Evolutionary conservation across 2,113 vertebrate genomes (phyloP).

Genomic region (Chloropsis cyanopogon): DNA sequence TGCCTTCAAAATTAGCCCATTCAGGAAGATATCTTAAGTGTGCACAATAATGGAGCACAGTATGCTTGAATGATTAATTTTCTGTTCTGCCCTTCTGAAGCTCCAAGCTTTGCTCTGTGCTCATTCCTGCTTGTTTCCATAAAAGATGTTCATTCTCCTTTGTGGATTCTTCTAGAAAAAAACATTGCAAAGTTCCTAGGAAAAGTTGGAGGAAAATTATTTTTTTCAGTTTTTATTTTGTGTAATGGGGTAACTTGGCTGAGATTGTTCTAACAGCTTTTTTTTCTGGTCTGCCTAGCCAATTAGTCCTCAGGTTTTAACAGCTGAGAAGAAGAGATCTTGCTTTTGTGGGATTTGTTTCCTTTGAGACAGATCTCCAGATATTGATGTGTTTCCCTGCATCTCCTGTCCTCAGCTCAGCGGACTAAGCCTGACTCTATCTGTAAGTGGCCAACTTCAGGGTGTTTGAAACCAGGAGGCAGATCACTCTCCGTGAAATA

Average conservation of each 20-base stretch:
- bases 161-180: background rate
- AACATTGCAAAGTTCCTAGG: background rate
- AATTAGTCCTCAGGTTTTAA: background rate
- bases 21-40: background rate
- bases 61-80: background rate
- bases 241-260: background rate
- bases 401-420: background rate
- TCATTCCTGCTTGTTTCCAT: background rate
- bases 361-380: background rate
- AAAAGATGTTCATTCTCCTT: background rate
- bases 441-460: background rate
- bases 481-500: background rate
- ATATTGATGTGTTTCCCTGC: background rate
- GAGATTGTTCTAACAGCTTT: background rate
- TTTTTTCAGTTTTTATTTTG: background rate
- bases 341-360: background rate
- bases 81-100: background rate
- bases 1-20: background rate
- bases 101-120: background rate
- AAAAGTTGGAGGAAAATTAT: background rate
- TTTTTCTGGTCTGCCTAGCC: background rate
- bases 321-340: background rate
- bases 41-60: background rate
- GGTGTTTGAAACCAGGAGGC: background rate
- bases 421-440: background rate